Evolutionary conservation across 2,113 vertebrate species (phyloP).

Genomic region (Odobenus rosmarus): DNA sequence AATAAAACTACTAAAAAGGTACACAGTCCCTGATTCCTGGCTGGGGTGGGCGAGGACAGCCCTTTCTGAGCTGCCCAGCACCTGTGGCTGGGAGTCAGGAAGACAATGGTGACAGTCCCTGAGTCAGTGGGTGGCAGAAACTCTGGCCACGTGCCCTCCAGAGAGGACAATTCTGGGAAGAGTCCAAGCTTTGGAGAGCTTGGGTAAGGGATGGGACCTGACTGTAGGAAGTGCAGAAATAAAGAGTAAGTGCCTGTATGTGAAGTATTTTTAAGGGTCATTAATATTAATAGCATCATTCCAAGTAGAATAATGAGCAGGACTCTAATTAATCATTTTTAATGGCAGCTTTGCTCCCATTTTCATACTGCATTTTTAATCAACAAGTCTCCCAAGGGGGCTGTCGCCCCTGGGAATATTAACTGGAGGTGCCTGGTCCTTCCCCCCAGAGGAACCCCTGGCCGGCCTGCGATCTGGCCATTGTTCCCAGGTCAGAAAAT

Average conservation of each 20-base stretch:
- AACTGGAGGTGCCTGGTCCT: background rate
- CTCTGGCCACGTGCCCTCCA: background rate
- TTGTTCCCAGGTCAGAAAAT: background rate
- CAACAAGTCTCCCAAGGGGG: slow-evolving; percentile 49
- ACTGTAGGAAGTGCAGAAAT: background rate
- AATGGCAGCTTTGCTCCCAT: slow-evolving; percentile 57
- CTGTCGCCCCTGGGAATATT: slow-evolving; percentile 6
- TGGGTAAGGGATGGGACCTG: background rate
- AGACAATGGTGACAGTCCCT: background rate
- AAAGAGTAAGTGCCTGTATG: background rate
- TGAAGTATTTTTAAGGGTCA: slow-evolving; percentile 23
- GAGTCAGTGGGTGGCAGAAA: background rate
- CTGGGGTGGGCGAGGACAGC: background rate
- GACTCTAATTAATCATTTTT: slow-evolving; percentile 67
- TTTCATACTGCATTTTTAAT: slow-evolving; percentile 55
- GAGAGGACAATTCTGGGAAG: background rate
- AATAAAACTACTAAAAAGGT: background rate
- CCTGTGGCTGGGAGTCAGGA: background rate
- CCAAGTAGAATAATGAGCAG: slow-evolving; percentile 38
- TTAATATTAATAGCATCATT: slow-evolving; percentile 72
- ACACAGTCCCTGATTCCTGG: background rate
- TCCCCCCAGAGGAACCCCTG: background rate
- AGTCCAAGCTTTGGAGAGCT: background rate
- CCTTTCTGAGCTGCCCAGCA: background rate
- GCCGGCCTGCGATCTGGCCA: no score